phyloP scores from a whole-genome alignment of 2,888 invertebrate species.

The Ophion obscuratus region DNA sequence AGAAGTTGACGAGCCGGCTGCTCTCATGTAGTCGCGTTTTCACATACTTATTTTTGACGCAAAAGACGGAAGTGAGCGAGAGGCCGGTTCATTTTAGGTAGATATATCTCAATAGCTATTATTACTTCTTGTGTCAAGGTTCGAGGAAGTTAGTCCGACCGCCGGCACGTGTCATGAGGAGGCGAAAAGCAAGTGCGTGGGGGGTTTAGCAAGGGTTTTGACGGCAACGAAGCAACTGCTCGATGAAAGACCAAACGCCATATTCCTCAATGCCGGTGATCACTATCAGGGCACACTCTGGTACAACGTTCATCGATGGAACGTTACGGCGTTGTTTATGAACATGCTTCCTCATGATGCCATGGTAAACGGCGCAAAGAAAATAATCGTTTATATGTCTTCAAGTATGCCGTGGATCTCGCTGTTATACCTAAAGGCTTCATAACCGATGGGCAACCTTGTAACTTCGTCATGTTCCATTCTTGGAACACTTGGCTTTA shows the following conservation, averaged over 20 bases:
- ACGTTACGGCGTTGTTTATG: slow-evolving; percentile 90
- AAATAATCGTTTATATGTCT: background rate
- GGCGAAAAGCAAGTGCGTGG: slow-evolving; percentile 86
- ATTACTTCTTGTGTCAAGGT: slow-evolving; percentile 82
- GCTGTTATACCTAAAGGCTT: too few relatives aligned
- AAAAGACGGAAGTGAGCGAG: background rate
- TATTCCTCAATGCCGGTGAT: slow-evolving; percentile 93
- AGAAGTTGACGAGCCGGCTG: background rate
- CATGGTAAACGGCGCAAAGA: slow-evolving; percentile 86
- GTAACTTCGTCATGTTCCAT: too few relatives aligned
- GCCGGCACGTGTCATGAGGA: slow-evolving; percentile 86
- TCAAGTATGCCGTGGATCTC: too few relatives aligned
- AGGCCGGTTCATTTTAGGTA: background rate
- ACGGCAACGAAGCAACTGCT: slow-evolving; percentile 84
- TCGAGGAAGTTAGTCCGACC: slow-evolving; percentile 86
- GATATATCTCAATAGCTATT: background rate
- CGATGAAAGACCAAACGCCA: slow-evolving; percentile 85
- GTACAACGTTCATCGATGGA: slow-evolving; percentile 91
- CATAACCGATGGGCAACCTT: too few relatives aligned
- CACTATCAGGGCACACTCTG: slow-evolving; percentile 94
- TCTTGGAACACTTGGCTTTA: too few relatives aligned
- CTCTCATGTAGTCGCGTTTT: background rate
- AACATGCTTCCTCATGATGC: slow-evolving; percentile 91
- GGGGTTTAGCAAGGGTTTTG: slow-evolving; percentile 89
- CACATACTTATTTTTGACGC: background rate